A percentile compares a stretch with the other conserved stretches of the same genome.
phyloP scores from a whole-genome alignment of 2,113 vertebrate genomes.

The Zeus faber region DNA sequence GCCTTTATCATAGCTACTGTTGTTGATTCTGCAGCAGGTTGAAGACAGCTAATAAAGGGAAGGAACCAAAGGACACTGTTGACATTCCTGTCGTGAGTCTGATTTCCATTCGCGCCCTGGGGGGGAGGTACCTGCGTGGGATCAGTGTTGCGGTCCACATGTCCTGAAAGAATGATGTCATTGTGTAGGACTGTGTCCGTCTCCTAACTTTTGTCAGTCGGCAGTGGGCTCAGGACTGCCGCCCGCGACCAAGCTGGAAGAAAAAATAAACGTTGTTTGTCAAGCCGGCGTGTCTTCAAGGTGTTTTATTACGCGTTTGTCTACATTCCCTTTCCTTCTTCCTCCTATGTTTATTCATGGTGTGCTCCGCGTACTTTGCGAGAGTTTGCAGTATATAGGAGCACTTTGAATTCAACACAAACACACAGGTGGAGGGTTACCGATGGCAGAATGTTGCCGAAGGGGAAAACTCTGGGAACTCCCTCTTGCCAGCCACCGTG shows the following conservation, averaged over 20 bases:
- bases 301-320: constrained; percentile 35
- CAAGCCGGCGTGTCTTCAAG: constrained; percentile 26
- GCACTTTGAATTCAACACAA: constrained; percentile 1
- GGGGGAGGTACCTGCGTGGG: constrained; percentile 8
- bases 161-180: constrained; percentile 4
- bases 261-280: constrained; percentile 51
- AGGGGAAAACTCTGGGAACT: constrained; percentile 49
- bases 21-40: neutral
- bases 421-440: constrained; percentile 31
- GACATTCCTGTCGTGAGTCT: constrained; percentile 31
- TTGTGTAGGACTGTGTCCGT: neutral
- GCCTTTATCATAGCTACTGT: too few species aligned
- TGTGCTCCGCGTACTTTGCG: constrained; percentile 20
- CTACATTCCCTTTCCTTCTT: neutral
- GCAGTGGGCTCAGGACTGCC: constrained; percentile 31
- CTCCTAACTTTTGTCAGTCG: neutral
- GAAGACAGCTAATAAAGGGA: constrained; percentile 24
- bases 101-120: constrained; percentile 13
- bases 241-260: constrained; percentile 24
- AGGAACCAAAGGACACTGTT: constrained; percentile 38
- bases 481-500: constrained; percentile 25
- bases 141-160: constrained; percentile 18
- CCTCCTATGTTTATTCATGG: neutral
- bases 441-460: constrained; percentile 35
- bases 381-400: too few species aligned